These are phyloP conservation scores for Marmota flaviventris DNA, from an alignment of 2,113 vertebrate species.

Conservation along the genomic window DNA sequence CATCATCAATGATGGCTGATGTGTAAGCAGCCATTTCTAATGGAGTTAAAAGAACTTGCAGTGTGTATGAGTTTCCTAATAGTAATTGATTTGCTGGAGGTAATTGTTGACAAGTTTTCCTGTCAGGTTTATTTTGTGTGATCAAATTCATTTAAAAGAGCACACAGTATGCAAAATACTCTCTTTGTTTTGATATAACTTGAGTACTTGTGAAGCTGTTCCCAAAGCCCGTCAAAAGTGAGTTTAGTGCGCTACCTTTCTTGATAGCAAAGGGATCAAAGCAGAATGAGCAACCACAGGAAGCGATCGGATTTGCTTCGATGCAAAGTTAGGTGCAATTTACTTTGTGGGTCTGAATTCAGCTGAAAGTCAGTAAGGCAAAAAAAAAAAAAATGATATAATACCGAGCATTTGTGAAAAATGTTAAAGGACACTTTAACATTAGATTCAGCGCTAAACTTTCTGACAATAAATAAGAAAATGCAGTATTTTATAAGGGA, in stretches of 20 bases:
- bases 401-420: conserved; percentile 18
- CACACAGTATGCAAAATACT: background rate
- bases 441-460: conserved; percentile 70
- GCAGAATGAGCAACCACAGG: conserved; percentile 43
- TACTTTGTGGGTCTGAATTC: conserved; percentile 13
- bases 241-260: background rate
- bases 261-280: conserved; percentile 36
- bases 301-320: conserved; percentile 49
- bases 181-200: conserved; percentile 4
- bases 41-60: background rate
- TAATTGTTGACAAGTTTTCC: conserved; percentile 39
- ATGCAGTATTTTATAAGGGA: conserved; percentile 23
- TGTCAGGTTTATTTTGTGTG: conserved; percentile 58
- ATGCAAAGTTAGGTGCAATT: conserved; percentile 51
- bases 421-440: conserved; percentile 60
- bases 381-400: background rate
- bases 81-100: conserved; percentile 22
- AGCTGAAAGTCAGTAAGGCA: background rate
- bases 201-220: background rate
- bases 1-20: background rate
- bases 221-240: conserved; percentile 34
- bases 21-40: background rate
- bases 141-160: conserved; percentile 9
- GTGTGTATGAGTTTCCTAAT: background rate
- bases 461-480: conserved; percentile 75